phyloP scores from a whole-genome alignment of 2,797 vertebrate genomes.

The Peromyscus nudipes region DNA sequence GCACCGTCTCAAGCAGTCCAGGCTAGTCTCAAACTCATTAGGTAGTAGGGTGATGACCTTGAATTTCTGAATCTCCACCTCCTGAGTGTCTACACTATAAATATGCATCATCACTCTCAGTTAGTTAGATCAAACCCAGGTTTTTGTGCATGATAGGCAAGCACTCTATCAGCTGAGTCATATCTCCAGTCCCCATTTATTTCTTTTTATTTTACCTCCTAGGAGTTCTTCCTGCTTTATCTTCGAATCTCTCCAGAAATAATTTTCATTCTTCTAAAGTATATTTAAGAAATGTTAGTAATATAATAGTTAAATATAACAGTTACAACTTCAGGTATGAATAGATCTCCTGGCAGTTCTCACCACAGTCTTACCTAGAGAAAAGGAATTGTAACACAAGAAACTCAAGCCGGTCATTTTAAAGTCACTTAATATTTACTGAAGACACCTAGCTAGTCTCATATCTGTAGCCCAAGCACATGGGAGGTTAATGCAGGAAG shows the following conservation, averaged over 20 bases:
- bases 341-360: background rate
- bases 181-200: too few species aligned
- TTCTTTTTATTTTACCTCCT: too few species aligned
- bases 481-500: background rate
- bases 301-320: background rate
- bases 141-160: too few species aligned
- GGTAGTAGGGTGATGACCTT: background rate
- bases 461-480: background rate
- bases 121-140: too few species aligned
- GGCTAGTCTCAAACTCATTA: background rate
- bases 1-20: background rate
- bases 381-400: background rate
- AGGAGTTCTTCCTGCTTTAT: too few species aligned
- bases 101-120: background rate
- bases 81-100: background rate
- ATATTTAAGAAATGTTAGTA: background rate
- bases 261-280: too few species aligned
- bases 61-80: background rate
- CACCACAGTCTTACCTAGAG: background rate
- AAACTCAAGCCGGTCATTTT: slow-evolving; percentile 15
- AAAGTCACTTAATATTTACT: background rate
- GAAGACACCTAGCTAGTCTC: background rate
- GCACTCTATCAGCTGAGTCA: too few species aligned
- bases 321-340: background rate
- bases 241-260: too few species aligned